Evolutionary conservation across 2,113 vertebrate species (phyloP).

Genomic region (mouse (Mus musculus)): DNA sequence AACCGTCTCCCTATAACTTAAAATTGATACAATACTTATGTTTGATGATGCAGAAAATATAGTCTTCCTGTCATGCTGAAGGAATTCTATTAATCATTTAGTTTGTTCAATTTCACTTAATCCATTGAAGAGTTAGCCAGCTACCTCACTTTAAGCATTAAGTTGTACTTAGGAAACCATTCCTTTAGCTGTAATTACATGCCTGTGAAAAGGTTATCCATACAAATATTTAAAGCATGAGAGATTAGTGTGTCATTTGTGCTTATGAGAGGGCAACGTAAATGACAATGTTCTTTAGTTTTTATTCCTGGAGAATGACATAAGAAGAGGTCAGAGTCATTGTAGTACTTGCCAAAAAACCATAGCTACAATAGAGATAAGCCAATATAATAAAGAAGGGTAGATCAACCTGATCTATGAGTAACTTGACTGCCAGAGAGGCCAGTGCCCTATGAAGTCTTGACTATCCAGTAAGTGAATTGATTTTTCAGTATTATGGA

Average conservation of each 20-base stretch:
- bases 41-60: conserved; percentile 73
- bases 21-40: conserved; percentile 82
- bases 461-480: neutral
- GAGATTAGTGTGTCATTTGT: conserved; percentile 66
- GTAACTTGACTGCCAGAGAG: conserved; percentile 27
- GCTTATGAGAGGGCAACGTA: conserved; percentile 58
- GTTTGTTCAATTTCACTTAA: conserved; percentile 65
- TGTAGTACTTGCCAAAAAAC: conserved; percentile 44
- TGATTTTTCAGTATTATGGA: conserved; percentile 54
- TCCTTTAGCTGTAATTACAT: conserved; percentile 69
- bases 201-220: conserved; percentile 56
- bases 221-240: conserved; percentile 60
- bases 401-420: neutral
- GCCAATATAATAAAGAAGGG: neutral
- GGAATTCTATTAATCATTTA: conserved; percentile 65
- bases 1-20: conserved; percentile 70
- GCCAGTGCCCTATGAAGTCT: neutral
- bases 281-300: conserved; percentile 58
- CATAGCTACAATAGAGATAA: neutral
- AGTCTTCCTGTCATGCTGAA: conserved; percentile 53
- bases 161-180: conserved; percentile 38
- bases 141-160: conserved; percentile 56
- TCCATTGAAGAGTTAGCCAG: conserved; percentile 46
- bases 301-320: conserved; percentile 54
- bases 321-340: conserved; percentile 37